Evolutionary conservation across 2,113 vertebrate species (phyloP), one percentile per base, ranked within the genome.

Genomic region (Passer montanus): DNA sequence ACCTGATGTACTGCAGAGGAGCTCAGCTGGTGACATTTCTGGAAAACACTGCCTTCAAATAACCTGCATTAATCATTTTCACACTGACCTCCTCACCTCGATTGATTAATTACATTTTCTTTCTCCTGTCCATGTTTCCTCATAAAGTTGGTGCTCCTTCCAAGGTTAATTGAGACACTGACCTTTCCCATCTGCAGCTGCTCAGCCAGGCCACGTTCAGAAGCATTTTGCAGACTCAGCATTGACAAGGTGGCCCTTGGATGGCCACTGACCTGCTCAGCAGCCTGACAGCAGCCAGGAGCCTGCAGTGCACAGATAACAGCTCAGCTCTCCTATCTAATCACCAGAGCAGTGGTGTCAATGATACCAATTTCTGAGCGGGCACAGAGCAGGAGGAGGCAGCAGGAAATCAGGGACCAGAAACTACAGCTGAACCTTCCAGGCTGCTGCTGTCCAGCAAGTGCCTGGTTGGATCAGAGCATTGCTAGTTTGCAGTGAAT

Each of bases 81-180:
- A 30, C 49, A 31, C 87, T 94, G 94, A 96, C 96, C 96, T 72
- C 58, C 69, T 97, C 90, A 95, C 96, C 95, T 94, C 28, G 0
- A 83, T 74, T 95, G 96, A 97, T 97, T 97, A 97, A 97, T 97
- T 96, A 93, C 88, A 87, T 95, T 97, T 97, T 90, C 83, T 93
- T 87, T 89, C 81, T 90, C 46, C 95, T 96, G 91, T 83, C 68
- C 22, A 9, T 75, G 82, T 91, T 97, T 94, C 92, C 96, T 96
- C 95, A 73, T 94, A 89, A 96, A 64, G 83, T 84, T 87, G 72
- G 89, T 94, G 77, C 91, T 96, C 93, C 95, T 96, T 97, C 96
- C 94, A 91, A 95, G 97, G 98, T 98, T 98, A 98, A 98, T 98
- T 97, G 97, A 97, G 97, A 98, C 81, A 70, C 49, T 96, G 96